Percentiles rank a stretch among this genome's conserved stretches.
phyloP scores from a whole-genome alignment of 1,140 invertebrate species.

The Matsumurasca onukii region DNA sequence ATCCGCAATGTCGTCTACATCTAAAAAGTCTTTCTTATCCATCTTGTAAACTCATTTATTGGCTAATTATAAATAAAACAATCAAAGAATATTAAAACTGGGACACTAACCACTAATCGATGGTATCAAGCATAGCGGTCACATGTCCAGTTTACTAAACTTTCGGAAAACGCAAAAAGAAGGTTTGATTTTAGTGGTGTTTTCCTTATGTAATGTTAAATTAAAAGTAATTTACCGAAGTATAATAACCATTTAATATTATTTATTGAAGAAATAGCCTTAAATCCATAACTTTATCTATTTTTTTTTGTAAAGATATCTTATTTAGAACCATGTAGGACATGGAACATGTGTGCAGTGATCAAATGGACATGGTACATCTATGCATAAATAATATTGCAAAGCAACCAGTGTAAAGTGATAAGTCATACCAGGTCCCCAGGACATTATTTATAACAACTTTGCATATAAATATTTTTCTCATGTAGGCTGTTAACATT shows the following conservation, averaged over 20 bases:
- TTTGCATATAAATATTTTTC: not conserved
- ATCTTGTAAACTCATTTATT: too few relatives aligned
- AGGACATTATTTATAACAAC: not conserved
- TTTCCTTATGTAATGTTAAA: not conserved
- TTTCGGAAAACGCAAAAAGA: slow-evolving; percentile 1
- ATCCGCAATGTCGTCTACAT: not conserved
- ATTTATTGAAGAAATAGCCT: not conserved
- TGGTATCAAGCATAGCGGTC: too few relatives aligned
- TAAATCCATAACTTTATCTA: too few relatives aligned
- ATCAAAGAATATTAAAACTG: too few relatives aligned
- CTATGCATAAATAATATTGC: too few relatives aligned
- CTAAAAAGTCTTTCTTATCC: too few relatives aligned
- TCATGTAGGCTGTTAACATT: not conserved
- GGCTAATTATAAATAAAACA: too few relatives aligned
- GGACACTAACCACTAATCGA: too few relatives aligned
- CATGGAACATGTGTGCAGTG: not conserved
- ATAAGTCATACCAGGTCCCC: not conserved
- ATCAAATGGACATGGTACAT: too few relatives aligned
- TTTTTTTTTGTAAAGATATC: not conserved
- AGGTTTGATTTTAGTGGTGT: not conserved
- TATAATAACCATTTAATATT: not conserved
- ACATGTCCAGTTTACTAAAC: not conserved
- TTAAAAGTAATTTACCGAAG: not conserved
- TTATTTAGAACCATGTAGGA: not conserved
- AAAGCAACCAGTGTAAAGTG: too few relatives aligned